Base-by-base conservation (phyloP, 2,113 vertebrate species). In the Atherinomorus stipes region DNA sequence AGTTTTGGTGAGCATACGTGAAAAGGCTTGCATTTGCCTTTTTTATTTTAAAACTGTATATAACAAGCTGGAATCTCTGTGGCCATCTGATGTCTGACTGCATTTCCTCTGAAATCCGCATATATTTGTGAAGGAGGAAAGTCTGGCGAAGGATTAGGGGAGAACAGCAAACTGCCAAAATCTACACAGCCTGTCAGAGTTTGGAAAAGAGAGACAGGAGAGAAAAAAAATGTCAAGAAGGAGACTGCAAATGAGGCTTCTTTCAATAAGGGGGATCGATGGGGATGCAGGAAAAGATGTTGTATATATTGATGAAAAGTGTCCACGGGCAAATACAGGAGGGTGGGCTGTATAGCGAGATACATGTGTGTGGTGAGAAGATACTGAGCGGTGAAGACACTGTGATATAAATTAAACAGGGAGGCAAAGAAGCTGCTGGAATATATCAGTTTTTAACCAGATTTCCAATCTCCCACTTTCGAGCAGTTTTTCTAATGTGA, bases 211-310 rank as follows among this genome's bases (percentile, higher is more conserved):
- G 85, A 88, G 89, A 91, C 86, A 83, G 89, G 84, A 88, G 83
- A 85, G 77, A 65, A 88, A 91, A 89, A 89, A 91, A 89, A 89
- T 83, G 87, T 88, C 91, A 92, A 90, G 88, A 88, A 93, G 92
- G 92, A 94, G 93, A 94, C 91, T 93, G 88, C 91, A 94, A 94
- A 94, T 93, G 93, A 94, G 92, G 90, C 90, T 92, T 92, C 91
- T 93, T 93, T 93, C 91, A 93, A 93, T 94, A 93, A 90, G 70
- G 57, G 26, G 78, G 90, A 94, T 93, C 91, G 90, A 93, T 93
- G 88, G 89, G 78, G 84, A 87, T 88, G 89, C 86, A 91, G 89
- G 86, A 87, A 92, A 91, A 93, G 89, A 91, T 92, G 90, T 87
- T 91, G 93, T 90, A 89, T 75, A 86, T 80, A 85, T 93, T 84